Conservation (phyloP, 1,140 invertebrate genomes). For the Brachionus plicatilis region DNA sequence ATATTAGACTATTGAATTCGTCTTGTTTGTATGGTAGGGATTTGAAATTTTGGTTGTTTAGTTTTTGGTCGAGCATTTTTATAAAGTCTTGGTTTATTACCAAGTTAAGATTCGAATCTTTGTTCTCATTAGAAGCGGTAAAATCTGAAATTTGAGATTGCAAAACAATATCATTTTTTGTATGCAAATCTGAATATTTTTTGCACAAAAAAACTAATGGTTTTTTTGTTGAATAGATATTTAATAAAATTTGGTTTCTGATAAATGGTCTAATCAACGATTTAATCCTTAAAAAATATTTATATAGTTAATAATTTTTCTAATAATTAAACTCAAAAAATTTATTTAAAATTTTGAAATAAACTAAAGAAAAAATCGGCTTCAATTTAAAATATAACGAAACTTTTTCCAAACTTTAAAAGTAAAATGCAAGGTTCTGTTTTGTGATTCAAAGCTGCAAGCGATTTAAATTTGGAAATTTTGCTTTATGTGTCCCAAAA, state of each 20-base stretch:
- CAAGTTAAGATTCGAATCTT: not conserved
- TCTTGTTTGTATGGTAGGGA: slow-evolving; percentile 7
- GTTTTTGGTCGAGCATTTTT: not conserved
- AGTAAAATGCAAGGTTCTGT: no score
- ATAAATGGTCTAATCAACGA: not conserved
- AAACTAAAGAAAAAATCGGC: no score
- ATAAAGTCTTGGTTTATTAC: not conserved
- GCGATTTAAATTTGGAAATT: no score
- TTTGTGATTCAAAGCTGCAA: no score
- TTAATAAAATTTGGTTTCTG: not conserved
- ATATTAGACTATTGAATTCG: not conserved
- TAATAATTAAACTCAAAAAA: no score
- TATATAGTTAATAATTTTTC: no score
- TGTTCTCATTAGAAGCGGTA: not conserved
- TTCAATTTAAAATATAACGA: no score
- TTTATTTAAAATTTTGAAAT: no score
- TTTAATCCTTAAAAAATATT: not conserved
- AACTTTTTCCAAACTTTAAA: no score
- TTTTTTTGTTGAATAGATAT: not conserved
- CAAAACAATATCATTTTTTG: not conserved
- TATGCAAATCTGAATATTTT: not conserved
- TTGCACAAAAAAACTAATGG: not conserved
- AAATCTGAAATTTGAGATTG: not conserved
- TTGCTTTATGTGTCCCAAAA: no score
- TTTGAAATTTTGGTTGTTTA: not conserved